Evolutionary conservation across 2,888 invertebrate species (phyloP).

Genomic region (Eurytoma californica): DNA sequence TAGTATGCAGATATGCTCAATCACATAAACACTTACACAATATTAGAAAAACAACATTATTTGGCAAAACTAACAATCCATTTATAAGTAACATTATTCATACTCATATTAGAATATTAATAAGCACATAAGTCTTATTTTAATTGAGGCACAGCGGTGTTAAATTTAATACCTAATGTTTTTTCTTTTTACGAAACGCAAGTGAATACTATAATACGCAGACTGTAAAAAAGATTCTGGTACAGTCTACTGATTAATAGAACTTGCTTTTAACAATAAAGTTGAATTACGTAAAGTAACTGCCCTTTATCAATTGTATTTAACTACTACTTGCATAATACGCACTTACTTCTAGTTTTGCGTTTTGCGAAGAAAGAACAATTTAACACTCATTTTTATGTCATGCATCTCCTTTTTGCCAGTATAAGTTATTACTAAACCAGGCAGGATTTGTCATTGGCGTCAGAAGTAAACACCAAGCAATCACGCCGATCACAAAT

Average conservation of each 20-base stretch:
- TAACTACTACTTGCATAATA: slow-evolving; percentile 3
- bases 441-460: slow-evolving; percentile 85
- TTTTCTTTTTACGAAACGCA: slow-evolving; percentile 23
- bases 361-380: slow-evolving; percentile 9
- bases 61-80: slow-evolving; percentile 41
- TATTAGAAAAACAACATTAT: slow-evolving; percentile 49
- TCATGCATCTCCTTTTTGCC: slow-evolving; percentile 69
- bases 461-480: slow-evolving; percentile 86
- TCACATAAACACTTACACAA: slow-evolving; percentile 16
- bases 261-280: slow-evolving; percentile 24
- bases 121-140: slow-evolving; percentile 27
- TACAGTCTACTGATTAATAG: slow-evolving; percentile 22
- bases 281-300: slow-evolving; percentile 13
- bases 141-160: slow-evolving; percentile 48
- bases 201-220: slow-evolving; percentile 21
- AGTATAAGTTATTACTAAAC: slow-evolving; percentile 80
- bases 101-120: slow-evolving; percentile 25
- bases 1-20: slow-evolving; percentile 29
- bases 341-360: not conserved
- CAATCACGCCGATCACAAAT: slow-evolving; percentile 85
- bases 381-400: slow-evolving; percentile 3
- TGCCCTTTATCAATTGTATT: slow-evolving; percentile 6
- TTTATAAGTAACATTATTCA: slow-evolving; percentile 30
- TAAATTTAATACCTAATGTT: slow-evolving; percentile 28
- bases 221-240: slow-evolving; percentile 30